Evolutionary conservation across 2,888 invertebrate species (phyloP).

Genomic region (Chironomus tentans): DNA sequence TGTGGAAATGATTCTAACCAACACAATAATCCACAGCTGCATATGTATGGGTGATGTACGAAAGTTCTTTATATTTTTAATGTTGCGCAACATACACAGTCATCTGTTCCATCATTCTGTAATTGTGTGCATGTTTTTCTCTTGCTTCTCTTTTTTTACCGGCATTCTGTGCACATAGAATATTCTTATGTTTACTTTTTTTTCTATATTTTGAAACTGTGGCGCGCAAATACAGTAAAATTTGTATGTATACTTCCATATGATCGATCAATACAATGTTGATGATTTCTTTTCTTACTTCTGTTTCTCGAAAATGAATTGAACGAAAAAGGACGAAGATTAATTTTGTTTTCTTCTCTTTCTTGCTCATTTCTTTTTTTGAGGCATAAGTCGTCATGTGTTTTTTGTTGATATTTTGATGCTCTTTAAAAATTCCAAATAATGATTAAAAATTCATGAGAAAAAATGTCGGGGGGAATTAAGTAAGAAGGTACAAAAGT

Average conservation of each 20-base stretch:
- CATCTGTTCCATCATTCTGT: background rate
- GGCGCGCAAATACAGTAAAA: conserved; percentile 19
- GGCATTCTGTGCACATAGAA: background rate
- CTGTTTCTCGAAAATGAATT: no score
- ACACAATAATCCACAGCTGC: background rate
- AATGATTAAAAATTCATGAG: no score
- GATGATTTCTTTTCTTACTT: background rate
- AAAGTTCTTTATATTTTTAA: background rate
- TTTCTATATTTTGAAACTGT: background rate
- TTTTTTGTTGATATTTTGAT: conserved; percentile 17
- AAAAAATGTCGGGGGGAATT: no score
- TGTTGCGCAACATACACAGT: background rate
- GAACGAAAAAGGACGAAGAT: conserved; percentile 16
- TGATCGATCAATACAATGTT: conserved; percentile 19
- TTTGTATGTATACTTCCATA: background rate
- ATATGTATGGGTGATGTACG: background rate
- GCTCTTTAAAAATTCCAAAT: background rate
- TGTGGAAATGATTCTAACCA: background rate
- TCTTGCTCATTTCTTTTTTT: no score
- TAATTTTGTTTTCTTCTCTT: background rate
- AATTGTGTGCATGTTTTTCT: conserved; percentile 13
- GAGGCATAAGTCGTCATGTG: conserved; percentile 1
- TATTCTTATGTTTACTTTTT: conserved; percentile 14
- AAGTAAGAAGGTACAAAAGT: no score
- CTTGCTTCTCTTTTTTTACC: background rate